These are phyloP conservation scores for Chrysopilus asiliformis DNA, from an alignment of 2,888 invertebrate genomes.

Conservation along the genomic window DNA sequence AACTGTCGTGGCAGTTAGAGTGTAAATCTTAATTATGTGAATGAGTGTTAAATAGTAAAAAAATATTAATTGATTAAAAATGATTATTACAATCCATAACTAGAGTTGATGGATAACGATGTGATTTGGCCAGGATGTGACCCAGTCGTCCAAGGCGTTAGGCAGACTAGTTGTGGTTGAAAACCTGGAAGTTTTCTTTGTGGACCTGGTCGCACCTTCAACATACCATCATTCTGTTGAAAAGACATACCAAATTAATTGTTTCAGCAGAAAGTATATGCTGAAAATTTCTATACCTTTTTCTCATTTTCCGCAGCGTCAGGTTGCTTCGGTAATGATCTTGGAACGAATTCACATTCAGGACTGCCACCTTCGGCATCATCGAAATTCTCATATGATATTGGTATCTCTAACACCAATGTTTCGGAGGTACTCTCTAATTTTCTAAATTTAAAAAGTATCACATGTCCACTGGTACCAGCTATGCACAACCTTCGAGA, in stretches of 20 bases:
- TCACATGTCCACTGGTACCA: slow-evolving; percentile 84
- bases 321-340: slow-evolving; percentile 36
- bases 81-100: slow-evolving; percentile 73
- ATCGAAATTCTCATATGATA: slow-evolving; percentile 69
- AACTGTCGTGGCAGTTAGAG: no score
- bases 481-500: slow-evolving; percentile 79
- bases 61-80: not conserved
- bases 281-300: slow-evolving; percentile 34
- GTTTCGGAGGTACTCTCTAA: slow-evolving; percentile 73
- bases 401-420: slow-evolving; percentile 70
- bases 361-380: slow-evolving; percentile 69
- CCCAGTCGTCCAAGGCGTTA: slow-evolving; percentile 69
- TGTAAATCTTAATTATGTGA: no score
- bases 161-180: slow-evolving; percentile 89
- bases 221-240: slow-evolving; percentile 36
- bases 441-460: slow-evolving; percentile 92
- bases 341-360: slow-evolving; percentile 60
- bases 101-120: slow-evolving; percentile 86
- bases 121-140: slow-evolving; percentile 75
- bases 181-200: slow-evolving; percentile 89
- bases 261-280: slow-evolving; percentile 3
- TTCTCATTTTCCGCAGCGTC: slow-evolving; percentile 33
- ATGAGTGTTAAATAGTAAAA: not conserved
- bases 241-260: slow-evolving; percentile 13
- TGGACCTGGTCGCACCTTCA: slow-evolving; percentile 59